Evolutionary conservation across 2,888 invertebrate genomes (phyloP), one percentile per base, ranked within the genome.

Genomic region (Eledona agricola): DNA sequence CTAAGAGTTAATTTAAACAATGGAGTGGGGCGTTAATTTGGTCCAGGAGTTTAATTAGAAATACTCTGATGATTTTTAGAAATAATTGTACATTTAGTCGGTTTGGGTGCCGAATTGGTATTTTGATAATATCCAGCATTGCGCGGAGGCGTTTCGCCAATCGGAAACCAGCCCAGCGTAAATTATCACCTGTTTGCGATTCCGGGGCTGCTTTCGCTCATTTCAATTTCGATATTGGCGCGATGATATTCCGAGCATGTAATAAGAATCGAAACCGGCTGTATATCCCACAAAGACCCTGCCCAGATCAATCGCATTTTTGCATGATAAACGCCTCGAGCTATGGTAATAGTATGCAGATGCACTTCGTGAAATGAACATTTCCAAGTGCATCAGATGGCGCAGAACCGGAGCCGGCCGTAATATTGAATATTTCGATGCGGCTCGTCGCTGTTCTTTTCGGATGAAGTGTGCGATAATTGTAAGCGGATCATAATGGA

Each of bases 291-390:
- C 56, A 59, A 51, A 53, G 49, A 38, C 20, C 13, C 19, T 42
- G 55, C 42, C 51, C 50, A 57, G 60, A 65, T 64, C 64, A 66
- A 66, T 64, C 60, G 60, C 40, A 62, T 63, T 64, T 66, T 63
- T 64, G 62, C 63, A 63, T 64, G 61, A 63, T 66, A 65, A 67
- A 65, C 56, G 62, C 61, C 55, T 54, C 45, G 58, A 58, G 45
- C 62, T 66, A 65, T 66, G 61, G 63, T 66, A 66, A 69, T 65
- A 59, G 59, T 62, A 70, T 70, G 69, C 65, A 67, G 69, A 69
- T 70, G 64, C 65, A 65, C 62, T 65, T 54, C 52, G 57, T 50
- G 58, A 63, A 63, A 64, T 65, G 64, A 63, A 46, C 62, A 56
- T 59, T 58, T 59, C 57, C 40, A 51, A 55, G 55, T 51, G 55